Evolutionary conservation across 1,140 invertebrate genomes (phyloP), one percentile per base, ranked within the genome.

Genomic region (Cydia amplana): DNA sequence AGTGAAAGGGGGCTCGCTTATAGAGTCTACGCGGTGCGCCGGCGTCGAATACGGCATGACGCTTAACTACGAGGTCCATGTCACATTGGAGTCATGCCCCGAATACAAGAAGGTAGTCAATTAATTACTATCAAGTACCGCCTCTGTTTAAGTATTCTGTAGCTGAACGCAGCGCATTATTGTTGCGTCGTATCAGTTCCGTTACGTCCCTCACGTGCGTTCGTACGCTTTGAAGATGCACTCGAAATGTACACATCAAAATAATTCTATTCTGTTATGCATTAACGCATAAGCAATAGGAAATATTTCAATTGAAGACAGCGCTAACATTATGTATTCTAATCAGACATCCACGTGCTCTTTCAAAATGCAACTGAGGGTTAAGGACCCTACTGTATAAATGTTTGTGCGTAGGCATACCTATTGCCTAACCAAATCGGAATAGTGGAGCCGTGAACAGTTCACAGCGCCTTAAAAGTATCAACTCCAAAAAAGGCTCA

Each of bases 21-120:
- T 83, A 60, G 91, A 90, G 77, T 93, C 91, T 16, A 93, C 88
- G 4, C 87, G 85, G 25, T 95, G 95, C 80, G 92, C 92, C 64
- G 93, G 94, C 72, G 93, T 95, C 7, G 87, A 93, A 76, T 86
- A 93, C 78, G 94, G 94, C 46, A 93, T 93, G 82, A 93, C 93
- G 49, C 91, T 95, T 25, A 92, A 93, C 75, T 95, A 95, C 83
- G 93, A 92, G 78, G 92, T 94, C 23, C 91, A 94, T 81, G 83
- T 95, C n/a, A 94, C 89, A 1, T 84, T 95, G 25, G 91, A 91
- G 36, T 83, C 93, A 74, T 94, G 93, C 84, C 89, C 91, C 6
- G 82, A 91, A 28, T 91, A 90, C 82, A 91, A 89, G 72, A 87
- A 82, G 81, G 91, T 91, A 78, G 32, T 70, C 32, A 83, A 81